Base-by-base conservation (phyloP, 2,113 vertebrate genomes). In the Labeo rohita region DNA sequence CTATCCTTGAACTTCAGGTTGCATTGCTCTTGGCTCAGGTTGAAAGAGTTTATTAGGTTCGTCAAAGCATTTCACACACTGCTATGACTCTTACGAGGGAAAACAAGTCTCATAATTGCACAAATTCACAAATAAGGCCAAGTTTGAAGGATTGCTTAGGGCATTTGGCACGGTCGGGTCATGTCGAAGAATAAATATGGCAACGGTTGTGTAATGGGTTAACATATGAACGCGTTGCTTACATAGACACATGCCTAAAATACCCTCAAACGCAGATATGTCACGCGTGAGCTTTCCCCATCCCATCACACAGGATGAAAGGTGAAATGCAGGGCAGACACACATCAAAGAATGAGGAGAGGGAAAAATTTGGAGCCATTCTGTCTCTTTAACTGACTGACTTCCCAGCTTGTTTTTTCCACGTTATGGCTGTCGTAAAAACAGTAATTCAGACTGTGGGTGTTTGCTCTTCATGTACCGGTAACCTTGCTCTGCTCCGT, bases 401-500 rank as follows among this genome's bases (percentile, higher is more conserved):
- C 87, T 88, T 81, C 81, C 83, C 84, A 85, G 77, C 83, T 88
- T 89, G 81, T 86, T 80, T 88, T 88, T 61, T 70, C 84, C 85
- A 84, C 52, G 85, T 92, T 91, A 91, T 90, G 88, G 88, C 91
- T 87, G 89, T 92, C 90, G 81, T 93, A 93, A 94, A 95, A 91
- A 90, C 80, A 56, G 45, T 66, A 85, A 87, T 88, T 89, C 88
- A 85, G 81, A 90, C 83, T 87, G 88, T 90, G 89, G 90, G 91
- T 94, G 93, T 95, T 96, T 93, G 92, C 92, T 94, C 93, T 92
- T 91, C 94, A 89, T 84, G 85, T 85, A 89, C 83, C 90, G 87
- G 91, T 94, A 95, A 95, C 94, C 94, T 92, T 90, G 91, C 88
- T 89, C 82, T 72, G 84, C 91, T 91, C 92, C 89, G 89, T 91